These are phyloP conservation scores for Cancer borealis DNA, from an alignment of 2,888 invertebrate species.

Conservation along the genomic window DNA sequence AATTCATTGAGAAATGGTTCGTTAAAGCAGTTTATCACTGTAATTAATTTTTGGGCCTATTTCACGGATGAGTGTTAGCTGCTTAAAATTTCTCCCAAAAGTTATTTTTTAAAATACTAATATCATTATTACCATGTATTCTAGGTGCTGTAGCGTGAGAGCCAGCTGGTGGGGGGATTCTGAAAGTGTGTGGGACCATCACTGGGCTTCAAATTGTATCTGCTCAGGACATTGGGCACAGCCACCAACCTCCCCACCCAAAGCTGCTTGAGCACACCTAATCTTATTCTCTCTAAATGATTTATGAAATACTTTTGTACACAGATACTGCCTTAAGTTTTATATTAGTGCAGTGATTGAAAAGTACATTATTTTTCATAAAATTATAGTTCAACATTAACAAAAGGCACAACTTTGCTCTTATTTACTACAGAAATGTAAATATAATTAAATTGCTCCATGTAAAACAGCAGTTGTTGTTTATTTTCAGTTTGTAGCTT, in stretches of 20 bases:
- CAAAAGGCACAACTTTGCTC: not conserved
- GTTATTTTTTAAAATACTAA: not conserved
- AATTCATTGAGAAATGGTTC: no score
- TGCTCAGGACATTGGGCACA: slow-evolving; percentile 71
- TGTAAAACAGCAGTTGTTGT: not conserved
- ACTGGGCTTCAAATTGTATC: slow-evolving; percentile 70
- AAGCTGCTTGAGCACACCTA: slow-evolving; percentile 54
- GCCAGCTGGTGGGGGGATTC: slow-evolving; percentile 71
- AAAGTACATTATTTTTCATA: not conserved
- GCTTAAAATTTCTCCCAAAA: no score
- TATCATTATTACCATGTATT: not conserved
- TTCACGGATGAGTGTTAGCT: no score
- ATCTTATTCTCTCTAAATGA: not conserved
- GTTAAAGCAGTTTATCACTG: no score
- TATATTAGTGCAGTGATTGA: not conserved
- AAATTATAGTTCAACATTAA: not conserved
- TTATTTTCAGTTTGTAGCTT: not conserved
- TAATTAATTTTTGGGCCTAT: no score
- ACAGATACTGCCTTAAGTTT: not conserved
- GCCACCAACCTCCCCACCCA: slow-evolving; percentile 54
- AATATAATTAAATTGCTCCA: not conserved
- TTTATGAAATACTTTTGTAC: not conserved
- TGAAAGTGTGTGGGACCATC: slow-evolving; percentile 69
- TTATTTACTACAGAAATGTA: not conserved
- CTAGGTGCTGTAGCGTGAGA: slow-evolving; percentile 67